These are phyloP conservation scores for Agonopterix heracliana DNA, from an alignment of 2,888 invertebrate species.

Conservation along the genomic window DNA sequence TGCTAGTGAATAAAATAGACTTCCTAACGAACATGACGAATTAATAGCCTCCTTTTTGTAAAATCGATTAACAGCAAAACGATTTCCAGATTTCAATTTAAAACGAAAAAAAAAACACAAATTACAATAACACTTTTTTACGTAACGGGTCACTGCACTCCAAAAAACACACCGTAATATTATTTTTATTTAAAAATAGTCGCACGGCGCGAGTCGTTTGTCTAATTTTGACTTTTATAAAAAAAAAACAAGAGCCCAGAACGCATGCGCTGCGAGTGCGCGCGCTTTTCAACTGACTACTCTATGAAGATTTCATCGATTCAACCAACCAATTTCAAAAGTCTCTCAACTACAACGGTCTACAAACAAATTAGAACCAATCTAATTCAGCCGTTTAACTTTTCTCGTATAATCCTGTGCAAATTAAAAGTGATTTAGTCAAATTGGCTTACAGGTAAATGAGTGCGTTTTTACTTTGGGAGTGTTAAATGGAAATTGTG, in stretches of 20 bases:
- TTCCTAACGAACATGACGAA: too few species aligned
- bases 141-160: slow-evolving; percentile 60
- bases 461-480: slow-evolving; percentile 13
- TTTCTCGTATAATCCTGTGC: slow-evolving; percentile 14
- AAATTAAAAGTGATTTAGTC: slow-evolving; percentile 14
- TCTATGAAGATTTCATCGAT: slow-evolving; percentile 26
- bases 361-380: slow-evolving; percentile 1
- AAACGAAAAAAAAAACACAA: slow-evolving; percentile 17
- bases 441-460: slow-evolving; percentile 8
- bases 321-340: slow-evolving; percentile 33
- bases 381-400: slow-evolving; percentile 12
- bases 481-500: slow-evolving; percentile 8
- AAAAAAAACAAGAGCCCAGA: slow-evolving; percentile 13
- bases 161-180: slow-evolving; percentile 31
- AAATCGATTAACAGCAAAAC: slow-evolving; percentile 3
- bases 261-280: slow-evolving; percentile 51
- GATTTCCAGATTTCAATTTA: slow-evolving; percentile 8
- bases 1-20: too few species aligned
- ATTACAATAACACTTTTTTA: slow-evolving; percentile 4
- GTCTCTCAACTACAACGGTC: slow-evolving; percentile 3
- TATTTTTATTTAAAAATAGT: slow-evolving; percentile 46
- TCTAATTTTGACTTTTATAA: slow-evolving; percentile 25
- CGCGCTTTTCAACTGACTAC: slow-evolving; percentile 47
- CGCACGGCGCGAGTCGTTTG: slow-evolving; percentile 32
- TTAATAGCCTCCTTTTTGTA: too few species aligned